phyloP scores from a whole-genome alignment of 92 coral and sea anemone species.

The Porites evermanni region DNA sequence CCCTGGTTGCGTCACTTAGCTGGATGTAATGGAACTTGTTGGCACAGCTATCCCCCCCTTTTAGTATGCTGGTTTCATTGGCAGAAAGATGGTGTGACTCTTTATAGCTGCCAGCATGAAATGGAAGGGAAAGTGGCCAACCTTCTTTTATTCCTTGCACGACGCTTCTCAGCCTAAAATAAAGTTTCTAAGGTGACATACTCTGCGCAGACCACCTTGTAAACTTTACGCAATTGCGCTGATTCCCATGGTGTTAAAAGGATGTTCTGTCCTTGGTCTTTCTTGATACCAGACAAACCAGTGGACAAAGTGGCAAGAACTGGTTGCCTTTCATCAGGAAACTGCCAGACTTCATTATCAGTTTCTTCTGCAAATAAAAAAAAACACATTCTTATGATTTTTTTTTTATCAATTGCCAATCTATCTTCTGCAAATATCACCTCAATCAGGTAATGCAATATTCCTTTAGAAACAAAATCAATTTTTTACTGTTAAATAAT shows the following conservation, averaged over 20 bases:
- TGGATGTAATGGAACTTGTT: constrained; percentile 15
- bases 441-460: no score
- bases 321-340: no score
- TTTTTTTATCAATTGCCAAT: no score
- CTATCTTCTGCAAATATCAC: no score
- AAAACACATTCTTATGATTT: no score
- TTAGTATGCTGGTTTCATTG: constrained; percentile 11
- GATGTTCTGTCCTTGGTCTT: constrained; percentile 19
- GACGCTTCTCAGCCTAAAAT: constrained; percentile 28
- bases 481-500: no score
- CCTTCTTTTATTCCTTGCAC: constrained; percentile 25
- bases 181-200: not conserved
- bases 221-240: not conserved
- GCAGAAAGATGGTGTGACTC: constrained; percentile 16
- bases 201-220: not conserved
- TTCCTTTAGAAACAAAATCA: no score
- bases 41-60: constrained; percentile 16
- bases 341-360: no score
- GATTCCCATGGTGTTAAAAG: not conserved
- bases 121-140: constrained; percentile 32
- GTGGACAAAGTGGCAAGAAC: no score
- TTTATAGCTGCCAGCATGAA: constrained; percentile 23
- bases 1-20: not conserved
- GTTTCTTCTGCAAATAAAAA: no score
- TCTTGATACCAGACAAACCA: not conserved